A percentile compares a stretch with the other conserved stretches of the same genome.
Evolutionary conservation across 2,888 invertebrate species (phyloP).

Genomic region (Nemoura dubitans): DNA sequence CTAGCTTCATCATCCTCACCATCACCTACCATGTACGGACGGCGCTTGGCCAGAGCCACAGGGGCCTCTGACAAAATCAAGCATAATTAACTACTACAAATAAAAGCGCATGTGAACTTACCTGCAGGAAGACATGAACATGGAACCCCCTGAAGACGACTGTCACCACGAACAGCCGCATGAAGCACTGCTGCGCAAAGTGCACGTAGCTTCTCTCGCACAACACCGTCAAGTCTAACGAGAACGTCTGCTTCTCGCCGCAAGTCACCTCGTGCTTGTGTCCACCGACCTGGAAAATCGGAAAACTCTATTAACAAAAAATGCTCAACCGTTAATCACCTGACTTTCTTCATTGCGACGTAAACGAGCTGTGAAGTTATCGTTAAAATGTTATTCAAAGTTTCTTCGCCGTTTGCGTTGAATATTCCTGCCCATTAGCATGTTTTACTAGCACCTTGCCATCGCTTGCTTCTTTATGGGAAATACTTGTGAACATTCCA

Average conservation of each 20-base stretch:
- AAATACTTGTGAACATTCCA: not conserved
- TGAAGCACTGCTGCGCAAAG: slow-evolving; percentile 43
- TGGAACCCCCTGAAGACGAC: slow-evolving; percentile 43
- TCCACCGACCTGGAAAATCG: slow-evolving; percentile 34
- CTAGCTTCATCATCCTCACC: too few species aligned
- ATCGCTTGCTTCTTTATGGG: not conserved
- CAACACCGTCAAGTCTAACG: slow-evolving; percentile 40
- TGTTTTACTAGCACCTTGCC: not conserved
- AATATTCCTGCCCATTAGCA: not conserved
- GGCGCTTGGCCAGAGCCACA: too few species aligned
- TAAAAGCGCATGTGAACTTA: not conserved
- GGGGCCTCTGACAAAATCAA: too few species aligned
- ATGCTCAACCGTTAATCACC: not conserved
- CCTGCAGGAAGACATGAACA: slow-evolving; percentile 46
- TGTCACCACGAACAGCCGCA: slow-evolving; percentile 45
- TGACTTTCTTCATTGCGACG: not conserved
- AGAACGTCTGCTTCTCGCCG: slow-evolving; percentile 39
- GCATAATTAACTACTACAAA: too few species aligned
- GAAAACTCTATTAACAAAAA: not conserved
- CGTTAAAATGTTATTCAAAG: not conserved
- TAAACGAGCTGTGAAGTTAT: not conserved
- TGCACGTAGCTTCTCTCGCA: slow-evolving; percentile 33
- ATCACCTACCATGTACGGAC: too few species aligned
- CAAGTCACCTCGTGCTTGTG: slow-evolving; percentile 42
- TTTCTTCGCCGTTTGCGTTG: not conserved